A percentile compares a stretch with the other conserved stretches of the same genome.
phyloP scores from a whole-genome alignment of 2,797 vertebrate species.

The Glossophaga mutica region DNA sequence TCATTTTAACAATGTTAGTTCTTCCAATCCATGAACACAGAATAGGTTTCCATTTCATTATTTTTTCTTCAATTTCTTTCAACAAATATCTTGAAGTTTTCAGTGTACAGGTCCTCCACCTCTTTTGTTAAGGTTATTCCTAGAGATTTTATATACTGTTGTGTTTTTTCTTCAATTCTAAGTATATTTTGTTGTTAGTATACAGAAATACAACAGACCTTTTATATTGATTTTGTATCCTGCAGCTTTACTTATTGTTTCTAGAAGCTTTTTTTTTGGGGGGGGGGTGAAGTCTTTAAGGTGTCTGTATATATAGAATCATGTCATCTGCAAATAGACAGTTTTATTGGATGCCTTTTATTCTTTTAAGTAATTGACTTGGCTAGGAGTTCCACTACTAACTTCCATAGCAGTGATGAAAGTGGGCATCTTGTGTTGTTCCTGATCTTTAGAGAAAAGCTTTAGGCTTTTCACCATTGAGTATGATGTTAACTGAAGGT shows the following conservation, averaged over 20 bases:
- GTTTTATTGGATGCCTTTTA: neutral
- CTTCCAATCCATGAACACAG: neutral
- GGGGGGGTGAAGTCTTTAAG: neutral
- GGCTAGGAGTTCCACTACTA: neutral
- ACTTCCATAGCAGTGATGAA: neutral
- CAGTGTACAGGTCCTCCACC: neutral
- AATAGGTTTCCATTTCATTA: neutral
- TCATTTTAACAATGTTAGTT: neutral
- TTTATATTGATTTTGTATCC: neutral
- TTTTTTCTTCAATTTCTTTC: neutral
- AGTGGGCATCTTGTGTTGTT: neutral
- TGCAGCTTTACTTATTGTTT: neutral
- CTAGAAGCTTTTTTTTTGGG: neutral
- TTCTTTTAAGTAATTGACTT: neutral
- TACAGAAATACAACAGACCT: neutral
- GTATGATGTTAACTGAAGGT: no score
- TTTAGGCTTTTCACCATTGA: neutral
- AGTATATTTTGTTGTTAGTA: neutral
- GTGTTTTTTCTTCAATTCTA: neutral
- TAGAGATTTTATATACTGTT: neutral
- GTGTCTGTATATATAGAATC: neutral
- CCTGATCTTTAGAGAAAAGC: neutral
- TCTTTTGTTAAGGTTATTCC: neutral
- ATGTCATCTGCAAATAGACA: neutral
- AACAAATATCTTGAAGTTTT: neutral